Evolutionary conservation across 2,888 invertebrate species (phyloP), one percentile per base, ranked within the genome.

Genomic region (Tuta absoluta): DNA sequence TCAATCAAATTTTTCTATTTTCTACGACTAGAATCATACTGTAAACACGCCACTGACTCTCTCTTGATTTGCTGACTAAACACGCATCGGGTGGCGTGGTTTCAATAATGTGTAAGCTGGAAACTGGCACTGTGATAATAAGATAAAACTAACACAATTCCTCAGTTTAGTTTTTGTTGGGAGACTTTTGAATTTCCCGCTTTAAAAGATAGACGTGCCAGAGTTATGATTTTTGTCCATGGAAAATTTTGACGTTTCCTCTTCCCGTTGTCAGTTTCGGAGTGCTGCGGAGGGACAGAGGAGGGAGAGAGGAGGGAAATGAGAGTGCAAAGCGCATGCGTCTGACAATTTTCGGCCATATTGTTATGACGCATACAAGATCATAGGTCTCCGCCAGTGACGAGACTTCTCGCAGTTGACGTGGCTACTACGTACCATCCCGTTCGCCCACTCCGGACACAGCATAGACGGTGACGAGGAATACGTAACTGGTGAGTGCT

Each of bases 401-500:
- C 95, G 95, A 95, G 94, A 94, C 94, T 94, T 94, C 94, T 94
- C 94, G 94, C 94, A 95, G 95, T 95, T 95, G 95, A 96, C 95
- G 95, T 95, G 95, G 95, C 95, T 95, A 94, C 95, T 96, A 96
- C 96, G 96, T 96, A 96, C 95, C 94, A 94, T 94, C 94, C 94
- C 95, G 94, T 94, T 96, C 96, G 95, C 95, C 96, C 96, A 96
- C 95, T 96, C 96, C 95, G 95, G 95, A 95, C 95, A 95, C 96
- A 95, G 95, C 95, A 95, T 95, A 96, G 94, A 95, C 95, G 95
- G 96, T 96, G 96, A 96, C 96, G 96, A 96, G 95, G 95, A 96
- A 96, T 96, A 96, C 96, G 96, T 96, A 96, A 96, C 96, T 95
- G 95, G 95, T 95, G 95, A 95, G 95, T 95, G 94, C 94, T 93